phyloP scores from a whole-genome alignment of 2,797 vertebrate species.

The Hoplostethus mediterraneus region DNA sequence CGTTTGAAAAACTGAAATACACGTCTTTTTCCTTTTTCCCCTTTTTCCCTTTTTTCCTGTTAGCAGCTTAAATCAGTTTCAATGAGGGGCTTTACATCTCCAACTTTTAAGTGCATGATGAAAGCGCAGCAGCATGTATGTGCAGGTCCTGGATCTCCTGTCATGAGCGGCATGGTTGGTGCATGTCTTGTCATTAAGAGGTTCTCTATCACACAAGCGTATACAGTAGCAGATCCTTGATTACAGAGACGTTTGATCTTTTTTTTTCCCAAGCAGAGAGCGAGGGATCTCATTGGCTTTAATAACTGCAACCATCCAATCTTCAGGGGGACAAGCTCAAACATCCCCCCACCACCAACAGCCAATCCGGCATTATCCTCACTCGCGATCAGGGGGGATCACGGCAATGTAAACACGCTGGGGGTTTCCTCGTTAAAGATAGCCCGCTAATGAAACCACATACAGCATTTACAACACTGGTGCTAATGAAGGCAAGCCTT shows the following conservation, averaged over 20 bases:
- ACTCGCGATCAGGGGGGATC: conserved; percentile 52
- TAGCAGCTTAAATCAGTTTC: conserved; percentile 51
- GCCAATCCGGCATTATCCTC: conserved; percentile 68
- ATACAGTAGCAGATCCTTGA: conserved; percentile 53
- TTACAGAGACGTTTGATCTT: conserved; percentile 72
- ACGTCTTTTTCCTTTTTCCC: conserved; percentile 13
- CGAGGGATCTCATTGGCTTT: conserved; percentile 54
- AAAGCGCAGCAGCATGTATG: conserved; percentile 59
- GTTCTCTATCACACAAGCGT: conserved; percentile 31
- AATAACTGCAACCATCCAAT: conserved; percentile 63
- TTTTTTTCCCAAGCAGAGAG: conserved; percentile 5
- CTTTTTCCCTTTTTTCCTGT: neutral
- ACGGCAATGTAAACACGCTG: conserved; percentile 67
- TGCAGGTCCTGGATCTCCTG: conserved; percentile 63
- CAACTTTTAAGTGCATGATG: conserved; percentile 57
- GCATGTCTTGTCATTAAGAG: conserved; percentile 62
- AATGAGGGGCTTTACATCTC: conserved; percentile 47
- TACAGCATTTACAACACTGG: conserved; percentile 67
- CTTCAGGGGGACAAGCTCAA: conserved; percentile 47
- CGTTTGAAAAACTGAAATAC: neutral
- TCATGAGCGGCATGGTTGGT: conserved; percentile 39
- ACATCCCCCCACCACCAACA: conserved; percentile 20
- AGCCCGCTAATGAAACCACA: conserved; percentile 71
- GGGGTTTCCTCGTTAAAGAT: conserved; percentile 77
- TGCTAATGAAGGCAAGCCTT: conserved; percentile 75